Evolutionary conservation across 2,888 invertebrate genomes (phyloP), one percentile per base, ranked within the genome.

Genomic region (Caenorhabditis macrosperma): DNA sequence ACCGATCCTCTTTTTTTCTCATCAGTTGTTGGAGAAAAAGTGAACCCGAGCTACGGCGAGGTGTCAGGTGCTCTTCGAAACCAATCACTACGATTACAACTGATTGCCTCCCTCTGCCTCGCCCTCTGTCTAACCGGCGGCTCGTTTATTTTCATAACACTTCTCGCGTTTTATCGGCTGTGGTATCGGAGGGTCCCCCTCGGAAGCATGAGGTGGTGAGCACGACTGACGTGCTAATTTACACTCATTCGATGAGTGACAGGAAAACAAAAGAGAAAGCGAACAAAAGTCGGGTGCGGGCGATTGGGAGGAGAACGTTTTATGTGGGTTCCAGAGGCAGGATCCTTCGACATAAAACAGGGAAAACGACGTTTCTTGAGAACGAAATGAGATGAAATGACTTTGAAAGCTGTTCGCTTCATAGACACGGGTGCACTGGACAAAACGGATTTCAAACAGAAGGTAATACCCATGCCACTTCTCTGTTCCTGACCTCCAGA

Each of bases 61-160:
- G 72, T 72, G 78, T 78, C 78, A 78, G 78, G 78, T 78, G 78
- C 67, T 74, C 64, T 41, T 46, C 54, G 59, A 77, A 77, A 77
- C 64, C 77, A 74, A 74, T 69, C 68, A 41, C 55, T 63, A 64
- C 69, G 69, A 63, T 72, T 78, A 78, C 78, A 72, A 71, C 72
- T 78, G 72, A 78, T 78, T 67, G 57, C 67, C 67, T 60, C 35
- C 44, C 50, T 33, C 28, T 59, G 50, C 17, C 28, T 26, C n/a
- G n/a, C 20, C 22, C 38, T 38, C 52, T 44, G 66, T 66, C 48
- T 46, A 52, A 60, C 15, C 60, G 55, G 35, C 50, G 59, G 71
- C 77, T 78, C 78, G 71, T 78, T 78, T 71, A 78, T 78, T 78
- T 78, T 71, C 71, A 78, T 66, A 78, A 78, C 78, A 78, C 78